phyloP scores from a whole-genome alignment of 2,797 vertebrate genomes.

The Smutsia gigantea region DNA sequence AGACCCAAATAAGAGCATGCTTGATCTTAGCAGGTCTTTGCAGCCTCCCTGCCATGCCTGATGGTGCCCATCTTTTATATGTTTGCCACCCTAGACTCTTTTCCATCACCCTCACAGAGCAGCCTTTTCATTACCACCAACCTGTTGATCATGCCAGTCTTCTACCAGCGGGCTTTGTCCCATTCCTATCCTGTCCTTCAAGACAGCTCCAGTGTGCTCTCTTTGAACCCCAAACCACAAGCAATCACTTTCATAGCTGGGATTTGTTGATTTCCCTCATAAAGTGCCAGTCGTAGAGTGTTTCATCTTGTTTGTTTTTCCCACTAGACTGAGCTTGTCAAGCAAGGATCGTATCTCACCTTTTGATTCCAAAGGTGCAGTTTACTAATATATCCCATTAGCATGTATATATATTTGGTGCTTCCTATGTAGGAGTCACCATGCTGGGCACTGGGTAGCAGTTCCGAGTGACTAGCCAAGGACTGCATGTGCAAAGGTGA shows the following conservation, averaged over 20 bases:
- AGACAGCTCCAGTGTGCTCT: not conserved
- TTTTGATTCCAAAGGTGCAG: not conserved
- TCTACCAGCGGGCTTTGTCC: not conserved
- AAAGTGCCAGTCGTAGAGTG: not conserved
- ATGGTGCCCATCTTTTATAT: not conserved
- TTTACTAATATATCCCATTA: not conserved
- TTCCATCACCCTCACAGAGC: not conserved
- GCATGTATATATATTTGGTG: not conserved
- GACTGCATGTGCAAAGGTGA: not conserved
- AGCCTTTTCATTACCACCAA: not conserved
- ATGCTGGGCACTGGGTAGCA: not conserved
- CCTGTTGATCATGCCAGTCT: not conserved
- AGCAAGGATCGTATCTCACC: not conserved
- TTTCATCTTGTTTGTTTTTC: not conserved
- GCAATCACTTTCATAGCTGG: not conserved
- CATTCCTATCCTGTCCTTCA: not conserved
- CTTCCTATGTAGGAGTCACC: not conserved
- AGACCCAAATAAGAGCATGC: not conserved
- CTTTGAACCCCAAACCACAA: not conserved
- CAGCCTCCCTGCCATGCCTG: not conserved
- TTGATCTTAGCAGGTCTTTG: not conserved
- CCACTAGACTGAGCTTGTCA: not conserved
- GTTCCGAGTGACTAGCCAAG: not conserved
- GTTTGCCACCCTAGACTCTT: not conserved
- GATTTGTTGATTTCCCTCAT: not conserved